Evolutionary conservation across 2,888 invertebrate species (phyloP), one percentile per base, ranked within the genome.

Genomic region (Tachina lurida): DNA sequence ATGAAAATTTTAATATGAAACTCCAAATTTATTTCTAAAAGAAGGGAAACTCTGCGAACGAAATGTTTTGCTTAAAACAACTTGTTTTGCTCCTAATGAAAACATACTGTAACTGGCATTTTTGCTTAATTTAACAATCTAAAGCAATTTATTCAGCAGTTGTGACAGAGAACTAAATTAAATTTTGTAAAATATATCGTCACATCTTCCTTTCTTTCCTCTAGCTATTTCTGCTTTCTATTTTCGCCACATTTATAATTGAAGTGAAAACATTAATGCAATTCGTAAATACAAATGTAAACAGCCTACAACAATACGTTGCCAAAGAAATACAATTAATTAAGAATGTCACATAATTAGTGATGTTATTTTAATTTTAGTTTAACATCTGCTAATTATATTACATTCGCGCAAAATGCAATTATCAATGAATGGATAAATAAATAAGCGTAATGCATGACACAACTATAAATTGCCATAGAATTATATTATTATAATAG

Each of bases 261-360:
- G 12, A 39, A 10, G 52, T 63, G 31, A 43, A 65, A 65, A 75
- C 31, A 56, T 47, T 31, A 17, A 45, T n/a, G 22, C 5, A 17
- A 39, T 47, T 45, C 45, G 31, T 17, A 43, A 68, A 75, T 68
- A 39, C n/a, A 22, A 62, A 39, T 54, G 39, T 45, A 56, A n/a
- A 65, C 41, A 54, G 12, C 43, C 41, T 10, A 2, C 19, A 41
- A 17, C 10, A 10, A 52, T 10, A 31, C 45, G 45, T 45, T 45
- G 75, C 31, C 52, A 83, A 83, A 73, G 73, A 73, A 67, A 73
- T 60, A 45, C 78, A 78, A 84, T 84, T 78, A 78, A 77, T 60
- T 74, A 43, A 62, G 73, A 78, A 74, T 54, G 74, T 45, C 62
- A 67, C 41, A 68, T 74, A 84, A 78, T 84, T 84, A 78, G 73